These are phyloP conservation scores for Priocnemis perturbator DNA, from an alignment of 2,888 invertebrate genomes.

Conservation along the genomic window DNA sequence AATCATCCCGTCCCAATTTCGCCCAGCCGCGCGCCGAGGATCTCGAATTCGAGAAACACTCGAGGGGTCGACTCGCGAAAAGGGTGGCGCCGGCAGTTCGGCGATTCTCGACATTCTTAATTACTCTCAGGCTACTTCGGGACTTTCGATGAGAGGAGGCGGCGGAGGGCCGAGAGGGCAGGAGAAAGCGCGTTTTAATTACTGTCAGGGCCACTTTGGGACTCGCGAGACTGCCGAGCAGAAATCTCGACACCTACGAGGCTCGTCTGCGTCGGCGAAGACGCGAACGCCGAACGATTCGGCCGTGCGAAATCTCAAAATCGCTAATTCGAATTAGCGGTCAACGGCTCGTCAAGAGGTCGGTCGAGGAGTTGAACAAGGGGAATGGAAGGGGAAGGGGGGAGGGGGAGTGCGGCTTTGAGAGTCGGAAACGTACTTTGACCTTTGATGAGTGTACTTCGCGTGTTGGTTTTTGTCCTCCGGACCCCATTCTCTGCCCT, in stretches of 20 bases:
- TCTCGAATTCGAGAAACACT: no score
- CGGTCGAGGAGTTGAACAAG: constrained; percentile 22
- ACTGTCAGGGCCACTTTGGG: neutral
- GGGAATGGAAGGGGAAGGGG: neutral
- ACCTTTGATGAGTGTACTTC: constrained; percentile 36
- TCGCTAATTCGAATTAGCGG: constrained; percentile 47
- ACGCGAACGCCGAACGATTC: constrained; percentile 20
- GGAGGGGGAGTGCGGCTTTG: neutral
- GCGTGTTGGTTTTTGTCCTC: constrained; percentile 27
- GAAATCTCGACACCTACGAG: neutral
- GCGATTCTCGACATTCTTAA: no score
- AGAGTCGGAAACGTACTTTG: constrained; percentile 10
- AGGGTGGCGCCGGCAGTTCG: no score
- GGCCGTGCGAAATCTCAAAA: constrained; percentile 40
- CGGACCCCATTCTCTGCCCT: neutral
- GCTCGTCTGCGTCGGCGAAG: neutral
- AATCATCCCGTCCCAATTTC: neutral
- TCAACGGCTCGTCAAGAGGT: constrained; percentile 3
- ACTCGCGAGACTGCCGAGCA: no score
- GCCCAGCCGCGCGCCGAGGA: no score
- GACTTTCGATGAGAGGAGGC: neutral
- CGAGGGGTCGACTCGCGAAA: no score
- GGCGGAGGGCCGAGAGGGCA: neutral
- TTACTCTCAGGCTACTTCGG: constrained; percentile 2
- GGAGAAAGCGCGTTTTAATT: neutral